Evolutionary conservation across 1,140 invertebrate species (phyloP), one percentile per base, ranked within the genome.

Genomic region (Cyphomyrmex costatus): DNA sequence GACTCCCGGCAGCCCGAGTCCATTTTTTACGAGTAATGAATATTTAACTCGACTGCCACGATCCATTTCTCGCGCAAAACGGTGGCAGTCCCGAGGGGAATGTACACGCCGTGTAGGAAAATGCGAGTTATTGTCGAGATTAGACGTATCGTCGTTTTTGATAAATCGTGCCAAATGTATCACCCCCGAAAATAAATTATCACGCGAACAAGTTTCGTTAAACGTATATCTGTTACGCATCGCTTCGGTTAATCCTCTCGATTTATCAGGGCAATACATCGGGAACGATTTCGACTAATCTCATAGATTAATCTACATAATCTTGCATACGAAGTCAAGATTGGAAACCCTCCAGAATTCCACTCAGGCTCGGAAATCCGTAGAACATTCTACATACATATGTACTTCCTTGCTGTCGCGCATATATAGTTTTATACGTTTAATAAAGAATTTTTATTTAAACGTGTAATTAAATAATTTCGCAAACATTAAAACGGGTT

Each of bases 181-280:
- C n/a, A 24, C 5, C 14, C 21, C 14, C 19, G 19, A n/a, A n/a
- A n/a, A 27, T 49, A 14, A 73, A 73, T 82, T 73, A 46, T 60
- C 30, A 12, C 19, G 19, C 46, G 14, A 24, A n/a, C 49, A 36
- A 27, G 24, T 66, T 30, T 27, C 66, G 65, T 14, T 68, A 70
- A 70, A 70, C 49, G 21, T 71, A 80, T 80, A 80, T 80, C 19
- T 19, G 33, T 70, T 80, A 46, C 65, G 6, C 8, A 36, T 60
- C 21, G 2, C 46, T 46, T n/a, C 3, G 58, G 27, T 14, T 46
- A 82, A 83, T 73, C 53, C 79, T 19, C 49, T 60, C 42, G 36
- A 83, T 83, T 73, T 73, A 83, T 83, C 79, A 24, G 24, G 33
- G 3, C 24, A n/a, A 70, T 83, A 73, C 60, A 61, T 83, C 68